These are phyloP conservation scores for Octomys mimax DNA, from an alignment of 2,797 vertebrate species.

Conservation along the genomic window DNA sequence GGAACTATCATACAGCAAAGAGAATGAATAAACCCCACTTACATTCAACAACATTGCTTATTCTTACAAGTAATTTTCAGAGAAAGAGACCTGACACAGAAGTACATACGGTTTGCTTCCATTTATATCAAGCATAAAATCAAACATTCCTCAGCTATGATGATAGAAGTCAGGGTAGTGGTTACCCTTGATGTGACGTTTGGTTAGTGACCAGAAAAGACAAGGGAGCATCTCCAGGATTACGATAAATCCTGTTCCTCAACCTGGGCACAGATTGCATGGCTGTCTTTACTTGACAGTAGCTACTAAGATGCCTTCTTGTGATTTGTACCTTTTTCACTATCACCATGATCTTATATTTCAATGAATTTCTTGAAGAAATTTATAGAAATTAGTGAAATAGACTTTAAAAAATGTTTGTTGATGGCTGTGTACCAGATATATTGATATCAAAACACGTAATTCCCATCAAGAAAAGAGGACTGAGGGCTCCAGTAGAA, in stretches of 20 bases:
- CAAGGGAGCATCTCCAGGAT: not conserved
- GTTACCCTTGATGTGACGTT: not conserved
- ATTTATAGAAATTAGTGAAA: slow-evolving; percentile 24
- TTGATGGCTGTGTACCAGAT: not conserved
- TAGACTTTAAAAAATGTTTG: slow-evolving; percentile 28
- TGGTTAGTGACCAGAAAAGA: not conserved
- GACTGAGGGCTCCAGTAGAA: not conserved
- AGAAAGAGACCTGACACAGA: not conserved
- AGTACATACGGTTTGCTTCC: not conserved
- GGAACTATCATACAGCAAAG: not conserved
- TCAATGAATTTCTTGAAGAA: not conserved
- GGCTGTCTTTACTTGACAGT: not conserved
- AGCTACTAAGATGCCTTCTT: not conserved
- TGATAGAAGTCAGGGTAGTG: not conserved
- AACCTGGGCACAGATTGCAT: not conserved
- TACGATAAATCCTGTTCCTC: not conserved
- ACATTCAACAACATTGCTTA: not conserved
- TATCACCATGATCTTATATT: not conserved
- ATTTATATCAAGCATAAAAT: not conserved
- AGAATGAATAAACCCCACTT: not conserved
- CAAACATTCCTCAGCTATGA: not conserved
- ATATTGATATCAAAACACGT: not conserved
- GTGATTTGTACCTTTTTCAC: not conserved
- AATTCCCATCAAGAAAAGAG: slow-evolving; percentile 1
- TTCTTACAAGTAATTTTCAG: not conserved